phyloP scores from a whole-genome alignment of 2,888 invertebrate genomes.

The Glyphotaelius pellucidus region DNA sequence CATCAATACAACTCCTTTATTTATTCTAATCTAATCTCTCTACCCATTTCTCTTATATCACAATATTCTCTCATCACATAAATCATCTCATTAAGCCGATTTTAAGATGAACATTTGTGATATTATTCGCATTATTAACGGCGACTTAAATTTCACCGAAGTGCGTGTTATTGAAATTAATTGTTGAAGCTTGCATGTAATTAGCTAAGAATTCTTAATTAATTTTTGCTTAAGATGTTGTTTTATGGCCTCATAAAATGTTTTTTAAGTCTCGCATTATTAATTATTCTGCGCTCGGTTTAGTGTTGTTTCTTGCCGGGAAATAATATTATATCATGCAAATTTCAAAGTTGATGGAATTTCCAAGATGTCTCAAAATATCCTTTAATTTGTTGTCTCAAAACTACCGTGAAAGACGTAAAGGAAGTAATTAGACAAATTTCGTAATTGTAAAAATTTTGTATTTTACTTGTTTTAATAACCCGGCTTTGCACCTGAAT shows the following conservation, averaged over 20 bases:
- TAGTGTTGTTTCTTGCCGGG: background rate
- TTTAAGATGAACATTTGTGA: background rate
- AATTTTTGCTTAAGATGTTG: background rate
- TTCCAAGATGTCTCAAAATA: background rate
- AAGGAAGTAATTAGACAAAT: too few relatives aligned
- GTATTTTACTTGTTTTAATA: too few relatives aligned
- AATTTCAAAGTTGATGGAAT: background rate
- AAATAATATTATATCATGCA: background rate
- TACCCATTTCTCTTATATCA: background rate
- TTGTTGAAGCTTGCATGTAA: background rate
- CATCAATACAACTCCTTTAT: too few relatives aligned
- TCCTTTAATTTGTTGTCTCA: background rate
- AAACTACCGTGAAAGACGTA: background rate
- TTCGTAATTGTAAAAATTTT: too few relatives aligned
- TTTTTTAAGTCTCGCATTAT: background rate
- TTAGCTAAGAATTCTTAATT: background rate
- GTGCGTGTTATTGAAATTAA: slow-evolving; percentile 2
- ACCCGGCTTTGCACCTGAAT: too few relatives aligned
- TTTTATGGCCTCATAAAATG: background rate
- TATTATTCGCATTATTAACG: background rate
- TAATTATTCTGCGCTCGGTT: background rate
- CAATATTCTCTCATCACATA: background rate
- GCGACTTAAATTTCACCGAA: background rate
- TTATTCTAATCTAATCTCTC: too few relatives aligned
- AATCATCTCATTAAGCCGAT: background rate